Evolutionary conservation across 1,140 invertebrate genomes (phyloP), one percentile per base, ranked within the genome.

Genomic region (Phymastichus coffea): DNA sequence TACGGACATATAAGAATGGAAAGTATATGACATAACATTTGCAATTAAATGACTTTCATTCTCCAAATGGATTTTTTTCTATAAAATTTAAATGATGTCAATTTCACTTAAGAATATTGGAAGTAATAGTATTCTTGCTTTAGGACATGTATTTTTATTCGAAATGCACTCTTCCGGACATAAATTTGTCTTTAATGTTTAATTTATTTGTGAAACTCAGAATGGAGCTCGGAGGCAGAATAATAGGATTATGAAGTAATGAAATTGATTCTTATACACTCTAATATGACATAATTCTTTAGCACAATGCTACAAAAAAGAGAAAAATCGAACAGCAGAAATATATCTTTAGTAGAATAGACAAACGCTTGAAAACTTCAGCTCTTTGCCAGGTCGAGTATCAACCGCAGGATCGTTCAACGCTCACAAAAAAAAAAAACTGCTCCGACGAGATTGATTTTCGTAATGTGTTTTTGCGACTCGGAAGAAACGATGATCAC

Each of bases 31-130:
- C 33, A 17, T n/a, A 14, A 44, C 9, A 37, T 58, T 58, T 52
- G 57, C 57, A 58, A 51, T 44, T 20, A 53, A 59, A 53, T 47
- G 53, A 46, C 22, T 59, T 52, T 53, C 28, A 38, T 41, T 59
- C 14, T 35, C 25, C 40, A 43, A 53, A 22, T 26, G 3, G 46
- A n/a, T 17, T n/a, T 19, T 44, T 35, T 52, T 37, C 51, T 58
- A 30, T 23, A 14, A 17, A 33, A 48, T 35, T 25, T n/a, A 20
- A 43, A 15, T 1, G 17, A 6, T 2, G 12, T 30, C n/a, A 19
- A 43, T 51, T 20, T 43, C 28, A 35, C 52, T 23, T 28, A 43
- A 51, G 23, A 26, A 30, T 17, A 58, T 58, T 52, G 22, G 23
- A 49, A 37, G 10, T 12, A 4, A 25, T 47, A 47, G 28, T 56